Evolutionary conservation across 2,888 invertebrate species (phyloP), one percentile per base, ranked within the genome.

Genomic region (Melikaiella ostensackeni): DNA sequence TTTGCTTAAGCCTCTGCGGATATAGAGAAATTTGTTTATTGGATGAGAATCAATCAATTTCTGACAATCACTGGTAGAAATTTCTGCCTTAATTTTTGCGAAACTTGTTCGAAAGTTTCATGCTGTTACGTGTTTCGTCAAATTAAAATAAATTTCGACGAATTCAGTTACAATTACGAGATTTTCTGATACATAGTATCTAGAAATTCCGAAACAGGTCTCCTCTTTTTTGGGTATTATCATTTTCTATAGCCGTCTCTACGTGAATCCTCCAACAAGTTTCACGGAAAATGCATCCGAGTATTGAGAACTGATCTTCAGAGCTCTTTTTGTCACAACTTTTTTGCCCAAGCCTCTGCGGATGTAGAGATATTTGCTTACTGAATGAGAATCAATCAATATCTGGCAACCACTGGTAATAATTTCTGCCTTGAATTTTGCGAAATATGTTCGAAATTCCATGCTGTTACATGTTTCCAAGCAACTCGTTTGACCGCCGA

Each of bases 121-220:
- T 30, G 2, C 30, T 30, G 2, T 30, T 30, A 30, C 30, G 30
- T 2, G 4, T 30, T 30, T 30, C 30, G 30, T 30, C 30, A 30
- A 30, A 3, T 30, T 30, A 30, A 30, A n/a, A n/a, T n/a, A n/a
- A n/a, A n/a, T n/a, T n/a, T n/a, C n/a, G n/a, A n/a, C n/a, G n/a
- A n/a, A n/a, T n/a, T n/a, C n/a, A n/a, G n/a, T n/a, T n/a, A n/a
- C n/a, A n/a, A n/a, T n/a, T n/a, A n/a, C n/a, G n/a, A n/a, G n/a
- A n/a, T n/a, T n/a, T n/a, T n/a, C n/a, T n/a, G n/a, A n/a, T n/a
- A n/a, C n/a, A n/a, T n/a, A n/a, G n/a, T n/a, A n/a, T n/a, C n/a
- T 82, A 79, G 79, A 80, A 82, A 82, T 79, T 77, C 79, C 81
- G 78, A 81, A 82, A 80, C 80, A 80, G 80, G 81, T 81, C 79